These are phyloP conservation scores for Hypercompe scribonia DNA, from an alignment of 2,888 invertebrate species.

Conservation along the genomic window DNA sequence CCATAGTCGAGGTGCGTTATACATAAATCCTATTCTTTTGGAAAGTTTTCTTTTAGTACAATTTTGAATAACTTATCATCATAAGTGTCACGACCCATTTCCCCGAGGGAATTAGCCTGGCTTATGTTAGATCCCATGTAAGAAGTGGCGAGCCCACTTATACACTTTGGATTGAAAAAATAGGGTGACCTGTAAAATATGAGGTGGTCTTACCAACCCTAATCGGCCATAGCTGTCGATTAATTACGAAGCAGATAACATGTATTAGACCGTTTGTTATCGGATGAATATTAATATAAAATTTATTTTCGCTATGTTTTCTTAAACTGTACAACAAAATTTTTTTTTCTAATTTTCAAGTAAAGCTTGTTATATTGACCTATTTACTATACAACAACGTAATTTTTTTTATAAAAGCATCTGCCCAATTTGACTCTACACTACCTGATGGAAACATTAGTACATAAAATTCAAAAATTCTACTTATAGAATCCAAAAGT, in stretches of 20 bases:
- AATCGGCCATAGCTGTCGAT: slow-evolving; percentile 1
- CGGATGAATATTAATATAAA: neutral
- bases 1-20: neutral
- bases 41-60: neutral
- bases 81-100: slow-evolving; percentile 1
- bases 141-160: neutral
- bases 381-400: no score
- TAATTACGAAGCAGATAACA: neutral
- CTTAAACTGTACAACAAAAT: neutral
- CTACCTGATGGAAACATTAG: no score
- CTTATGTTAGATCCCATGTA: neutral
- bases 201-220: neutral
- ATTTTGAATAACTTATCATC: neutral
- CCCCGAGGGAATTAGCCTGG: neutral
- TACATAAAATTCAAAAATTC: no score
- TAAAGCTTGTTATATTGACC: neutral
- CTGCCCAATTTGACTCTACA: no score
- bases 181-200: neutral
- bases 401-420: no score
- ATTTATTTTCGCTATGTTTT: neutral
- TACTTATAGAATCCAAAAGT: no score
- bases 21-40: neutral
- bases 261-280: neutral
- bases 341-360: neutral
- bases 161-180: neutral